Evolutionary conservation across 2,113 vertebrate species (phyloP).

Genomic region (Mirza zaza): DNA sequence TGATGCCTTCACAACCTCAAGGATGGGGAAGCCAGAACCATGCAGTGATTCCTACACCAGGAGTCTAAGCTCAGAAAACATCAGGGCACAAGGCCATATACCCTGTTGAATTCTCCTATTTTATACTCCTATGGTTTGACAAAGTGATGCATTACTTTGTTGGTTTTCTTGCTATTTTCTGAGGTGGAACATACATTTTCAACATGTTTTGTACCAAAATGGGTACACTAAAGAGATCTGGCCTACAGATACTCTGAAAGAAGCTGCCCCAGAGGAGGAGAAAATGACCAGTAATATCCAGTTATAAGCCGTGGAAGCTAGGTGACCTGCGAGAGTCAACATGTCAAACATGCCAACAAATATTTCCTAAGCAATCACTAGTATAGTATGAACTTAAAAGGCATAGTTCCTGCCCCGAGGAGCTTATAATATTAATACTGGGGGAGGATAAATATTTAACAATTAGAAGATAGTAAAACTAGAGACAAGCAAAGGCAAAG

Average conservation of each 20-base stretch:
- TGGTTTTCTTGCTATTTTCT: constrained; percentile 6
- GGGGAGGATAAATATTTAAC: constrained; percentile 12
- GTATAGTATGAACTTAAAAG: neutral
- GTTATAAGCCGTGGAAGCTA: neutral
- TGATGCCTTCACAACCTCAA: neutral
- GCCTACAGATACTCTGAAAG: neutral
- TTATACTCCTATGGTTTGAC: neutral
- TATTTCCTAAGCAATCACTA: constrained; percentile 14
- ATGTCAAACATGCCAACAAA: neutral
- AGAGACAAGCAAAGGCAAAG: neutral
- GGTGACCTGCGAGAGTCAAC: neutral
- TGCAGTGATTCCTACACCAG: neutral
- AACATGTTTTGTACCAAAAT: constrained; percentile 13
- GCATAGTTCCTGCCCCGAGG: neutral
- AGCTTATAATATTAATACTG: neutral
- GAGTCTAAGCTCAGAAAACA: neutral
- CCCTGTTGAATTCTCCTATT: neutral
- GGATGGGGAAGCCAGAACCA: neutral
- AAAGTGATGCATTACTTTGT: neutral
- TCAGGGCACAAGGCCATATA: neutral
- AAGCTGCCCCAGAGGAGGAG: neutral
- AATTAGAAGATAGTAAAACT: constrained; percentile 28
- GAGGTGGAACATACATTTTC: constrained; percentile 11
- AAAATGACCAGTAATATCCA: neutral
- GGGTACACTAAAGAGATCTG: neutral